phyloP scores from a whole-genome alignment of 2,113 vertebrate species.

The Protobothrops flavoviridis region DNA sequence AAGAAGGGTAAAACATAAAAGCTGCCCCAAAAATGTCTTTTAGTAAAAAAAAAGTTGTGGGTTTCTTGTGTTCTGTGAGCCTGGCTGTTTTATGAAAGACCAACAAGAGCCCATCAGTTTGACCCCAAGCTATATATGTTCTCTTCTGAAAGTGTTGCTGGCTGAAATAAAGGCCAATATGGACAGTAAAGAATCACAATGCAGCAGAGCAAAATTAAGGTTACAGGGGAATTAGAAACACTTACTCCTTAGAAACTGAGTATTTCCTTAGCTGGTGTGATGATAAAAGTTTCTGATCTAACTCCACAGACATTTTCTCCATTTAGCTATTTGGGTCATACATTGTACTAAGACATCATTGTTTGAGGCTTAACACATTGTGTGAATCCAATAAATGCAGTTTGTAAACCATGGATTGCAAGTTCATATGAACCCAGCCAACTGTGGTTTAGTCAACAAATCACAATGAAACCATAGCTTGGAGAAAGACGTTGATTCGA shows the following conservation, averaged over 20 bases:
- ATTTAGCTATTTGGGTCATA: background rate
- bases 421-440: background rate
- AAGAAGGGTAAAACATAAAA: background rate
- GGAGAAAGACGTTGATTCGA: background rate
- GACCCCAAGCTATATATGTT: background rate
- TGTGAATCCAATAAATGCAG: background rate
- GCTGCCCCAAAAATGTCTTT: background rate
- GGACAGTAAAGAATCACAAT: background rate
- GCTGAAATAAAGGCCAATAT: background rate
- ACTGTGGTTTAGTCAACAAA: background rate
- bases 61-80: background rate
- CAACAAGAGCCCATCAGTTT: background rate
- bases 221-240: background rate
- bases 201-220: background rate
- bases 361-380: background rate
- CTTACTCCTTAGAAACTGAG: background rate
- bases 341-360: background rate
- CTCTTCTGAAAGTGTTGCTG: background rate
- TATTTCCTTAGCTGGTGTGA: too few species aligned
- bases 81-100: background rate
- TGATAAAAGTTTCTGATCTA: background rate
- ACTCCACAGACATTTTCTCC: background rate
- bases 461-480: background rate
- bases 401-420: background rate
- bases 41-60: background rate